These are phyloP conservation scores for Liasis olivaceus DNA, from an alignment of 2,797 vertebrate species.

Conservation along the genomic window DNA sequence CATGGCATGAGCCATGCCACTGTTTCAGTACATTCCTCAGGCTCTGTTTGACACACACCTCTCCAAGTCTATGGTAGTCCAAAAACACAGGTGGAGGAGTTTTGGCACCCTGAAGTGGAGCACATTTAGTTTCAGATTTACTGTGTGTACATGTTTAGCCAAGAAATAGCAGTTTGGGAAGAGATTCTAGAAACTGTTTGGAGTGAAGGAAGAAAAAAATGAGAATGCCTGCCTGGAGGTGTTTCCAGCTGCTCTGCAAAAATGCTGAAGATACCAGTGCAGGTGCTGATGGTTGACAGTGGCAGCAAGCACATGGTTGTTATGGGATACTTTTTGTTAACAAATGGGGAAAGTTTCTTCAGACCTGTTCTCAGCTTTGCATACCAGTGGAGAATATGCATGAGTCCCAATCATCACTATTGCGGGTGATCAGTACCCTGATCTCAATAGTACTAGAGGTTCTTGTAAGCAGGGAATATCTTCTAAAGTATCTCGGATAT, in stretches of 20 bases:
- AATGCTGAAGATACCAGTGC: not conserved
- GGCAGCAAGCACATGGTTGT: not conserved
- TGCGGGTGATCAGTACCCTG: not conserved
- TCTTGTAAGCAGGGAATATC: not conserved
- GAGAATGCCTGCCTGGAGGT: not conserved
- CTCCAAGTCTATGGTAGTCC: not conserved
- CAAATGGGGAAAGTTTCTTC: not conserved
- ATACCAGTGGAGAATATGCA: too few relatives aligned
- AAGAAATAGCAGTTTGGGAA: not conserved
- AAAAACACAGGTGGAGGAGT: not conserved
- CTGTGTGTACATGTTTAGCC: not conserved
- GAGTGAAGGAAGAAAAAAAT: not conserved
- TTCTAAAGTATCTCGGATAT: not conserved
- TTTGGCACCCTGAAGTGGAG: not conserved
- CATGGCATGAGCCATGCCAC: not conserved
- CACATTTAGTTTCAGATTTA: not conserved
- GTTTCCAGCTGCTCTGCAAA: not conserved
- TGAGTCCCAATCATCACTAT: too few relatives aligned
- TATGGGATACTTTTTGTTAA: not conserved
- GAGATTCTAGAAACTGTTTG: not conserved
- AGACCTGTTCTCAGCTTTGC: not conserved
- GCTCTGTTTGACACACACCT: not conserved
- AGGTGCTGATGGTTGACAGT: not conserved
- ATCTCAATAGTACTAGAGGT: not conserved
- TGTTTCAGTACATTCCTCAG: not conserved